phyloP scores from a whole-genome alignment of 1,140 invertebrate genomes.

The Drosophila sulfurigaster region DNA sequence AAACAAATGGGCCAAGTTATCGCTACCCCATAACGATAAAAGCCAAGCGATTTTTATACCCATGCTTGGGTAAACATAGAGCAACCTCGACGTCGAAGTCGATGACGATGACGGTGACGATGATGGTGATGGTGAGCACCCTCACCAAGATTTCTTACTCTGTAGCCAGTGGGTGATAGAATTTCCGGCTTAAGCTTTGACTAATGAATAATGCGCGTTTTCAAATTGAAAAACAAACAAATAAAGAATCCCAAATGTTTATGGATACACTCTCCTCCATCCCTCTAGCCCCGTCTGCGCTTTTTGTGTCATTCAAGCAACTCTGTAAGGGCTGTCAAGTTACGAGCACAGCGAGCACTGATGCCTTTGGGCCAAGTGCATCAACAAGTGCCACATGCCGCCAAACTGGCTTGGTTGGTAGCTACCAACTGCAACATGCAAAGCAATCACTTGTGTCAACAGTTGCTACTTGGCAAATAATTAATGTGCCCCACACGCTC shows the following conservation, averaged over 20 bases:
- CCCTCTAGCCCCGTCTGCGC: neutral
- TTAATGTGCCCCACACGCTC: conserved; percentile 50
- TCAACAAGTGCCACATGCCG: conserved; percentile 35
- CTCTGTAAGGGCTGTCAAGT: conserved; percentile 27
- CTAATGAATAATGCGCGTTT: conserved; percentile 72
- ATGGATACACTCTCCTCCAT: neutral
- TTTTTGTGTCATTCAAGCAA: conserved; percentile 20
- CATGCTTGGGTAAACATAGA: conserved; percentile 62
- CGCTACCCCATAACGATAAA: conserved; percentile 70
- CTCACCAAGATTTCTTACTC: too few relatives aligned
- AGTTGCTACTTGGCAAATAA: conserved; percentile 70
- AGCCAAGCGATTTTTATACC: conserved; percentile 75
- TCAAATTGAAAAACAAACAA: conserved; percentile 80
- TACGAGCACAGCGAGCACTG: conserved; percentile 31
- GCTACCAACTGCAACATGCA: conserved; percentile 61
- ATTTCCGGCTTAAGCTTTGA: conserved; percentile 21
- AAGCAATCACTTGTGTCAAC: conserved; percentile 68
- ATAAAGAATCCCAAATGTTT: conserved; percentile 53
- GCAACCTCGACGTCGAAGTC: neutral
- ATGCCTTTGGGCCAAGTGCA: conserved; percentile 41
- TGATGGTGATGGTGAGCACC: too few relatives aligned
- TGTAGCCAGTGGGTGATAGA: too few relatives aligned
- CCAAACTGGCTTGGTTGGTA: conserved; percentile 20
- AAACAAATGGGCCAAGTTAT: conserved; percentile 75
- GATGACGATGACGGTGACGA: too few relatives aligned